Base-by-base conservation (phyloP, 2,797 vertebrate species). In the Syndactyla subalaris region DNA sequence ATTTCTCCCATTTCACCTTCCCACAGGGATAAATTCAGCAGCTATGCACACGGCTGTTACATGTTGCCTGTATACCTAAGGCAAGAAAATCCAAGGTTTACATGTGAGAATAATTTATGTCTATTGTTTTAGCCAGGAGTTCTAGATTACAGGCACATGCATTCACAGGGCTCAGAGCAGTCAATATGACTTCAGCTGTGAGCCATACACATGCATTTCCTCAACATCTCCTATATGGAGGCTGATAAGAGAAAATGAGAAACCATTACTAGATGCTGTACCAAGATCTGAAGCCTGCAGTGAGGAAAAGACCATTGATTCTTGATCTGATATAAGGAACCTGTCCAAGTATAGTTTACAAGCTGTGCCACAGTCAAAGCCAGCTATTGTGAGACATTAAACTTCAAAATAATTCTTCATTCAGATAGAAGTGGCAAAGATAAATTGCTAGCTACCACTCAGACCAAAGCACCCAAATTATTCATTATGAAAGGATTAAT, bases 401-500 rank as follows among this genome's bases (percentile, higher is more conserved):
- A 54, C 38, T 86, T 55, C 4, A 59, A 90, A 75, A 32, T 54
- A 72, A 62, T 72, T 82, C 48, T 84, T 84, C 18, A 14, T 72
- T 86, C 51, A 55, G 27, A 20, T 4, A 38, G 12, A 65, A 57
- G 18, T 9, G 3, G 26, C 58, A 61, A 65, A 83, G 57, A 77
- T 39, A 85, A 85, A 68, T 8, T 3, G 18, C 43, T 58, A 2
- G 36, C 39, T 92, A 65, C 66, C 80, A 73, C 41, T 81, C 55
- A 68, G 41, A 75, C 27, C 24, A 88, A 88, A 89, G 24, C 65
- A 88, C 24, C 12, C 48, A 63, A 76, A 63, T 36, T 39, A 83
- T 22, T 91, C 51, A 84, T 88, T 88, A 86, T 19, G 17, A 75
- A 92, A 89, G 32, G 32, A 68, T 66, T 90, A 84, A 86, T 93